Base-by-base conservation (phyloP, 2,888 invertebrate species). In the Craniophora ligustri region DNA sequence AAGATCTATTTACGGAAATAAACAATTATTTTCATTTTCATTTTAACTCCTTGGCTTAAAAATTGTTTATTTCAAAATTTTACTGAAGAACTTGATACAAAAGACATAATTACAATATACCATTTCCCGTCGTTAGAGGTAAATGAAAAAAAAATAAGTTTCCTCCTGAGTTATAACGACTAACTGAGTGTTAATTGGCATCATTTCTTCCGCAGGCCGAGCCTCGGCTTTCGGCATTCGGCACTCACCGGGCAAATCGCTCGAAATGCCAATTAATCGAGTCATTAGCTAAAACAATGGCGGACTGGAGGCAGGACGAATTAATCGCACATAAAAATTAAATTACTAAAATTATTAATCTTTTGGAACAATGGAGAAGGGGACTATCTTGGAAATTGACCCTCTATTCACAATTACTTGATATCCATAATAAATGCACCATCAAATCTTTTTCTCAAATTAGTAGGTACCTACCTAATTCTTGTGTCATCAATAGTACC, bases 261-360 rank as follows among this genome's bases (percentile, higher is more conserved):
- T 66, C 66, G 63, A 71, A 72, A 67, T 73, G 66, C 65, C 75
- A 73, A 76, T 73, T 76, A 78, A 76, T 72, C 66, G 66, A 59
- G 58, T 72, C 73, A 78, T 76, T 76, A 77, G 61, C 58, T 50
- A 35, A 59, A 56, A 73, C 64, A 69, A 75, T 72, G 55, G 69
- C 39, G 41, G 40, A 50, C 49, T 41, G 41, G 47, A 50, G 26
- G 38, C 50, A 49, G 46, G 26, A 51, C 23, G 57, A 60, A 66
- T 67, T 72, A 74, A 70, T 66, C 41, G 64, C 44, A 66, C 69
- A 72, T 72, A 68, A 68, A 68, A 72, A 62, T 67, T 49, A 44
- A 55, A 62, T 68, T 51, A 57, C 58, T 53, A n/a, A 38, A 59
- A 61, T 67, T 61, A 67, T 62, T 49, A 67, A 67, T 67, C 31